These are phyloP conservation scores for Moxostoma hubbsi DNA, from an alignment of 2,797 vertebrate species.

Conservation along the genomic window DNA sequence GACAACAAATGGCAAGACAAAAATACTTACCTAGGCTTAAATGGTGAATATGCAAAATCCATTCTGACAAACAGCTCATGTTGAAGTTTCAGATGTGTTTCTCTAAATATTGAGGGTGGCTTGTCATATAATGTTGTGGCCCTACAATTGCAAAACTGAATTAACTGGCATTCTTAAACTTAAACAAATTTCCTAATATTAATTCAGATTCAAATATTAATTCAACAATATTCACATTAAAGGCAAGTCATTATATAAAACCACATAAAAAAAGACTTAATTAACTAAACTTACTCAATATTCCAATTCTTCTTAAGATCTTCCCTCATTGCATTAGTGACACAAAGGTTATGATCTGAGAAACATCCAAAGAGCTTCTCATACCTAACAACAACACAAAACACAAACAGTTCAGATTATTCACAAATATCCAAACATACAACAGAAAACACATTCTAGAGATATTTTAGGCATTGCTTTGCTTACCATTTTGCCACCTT, in stretches of 20 bases:
- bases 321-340: constrained; percentile 89
- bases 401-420: neutral
- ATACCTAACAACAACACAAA: constrained; percentile 79
- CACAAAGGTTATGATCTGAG: constrained; percentile 87
- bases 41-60: constrained; percentile 72
- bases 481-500: constrained; percentile 86
- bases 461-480: neutral
- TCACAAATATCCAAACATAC: neutral
- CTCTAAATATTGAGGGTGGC: constrained; percentile 88
- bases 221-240: too few relatives aligned
- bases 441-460: neutral
- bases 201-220: too few relatives aligned
- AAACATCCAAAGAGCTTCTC: constrained; percentile 86
- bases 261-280: too few relatives aligned
- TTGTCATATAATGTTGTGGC: constrained; percentile 90
- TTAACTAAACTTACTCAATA: constrained; percentile 78
- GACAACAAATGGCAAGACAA: neutral
- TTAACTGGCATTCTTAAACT: neutral
- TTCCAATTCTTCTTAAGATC: constrained; percentile 87
- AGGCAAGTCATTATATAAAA: too few relatives aligned
- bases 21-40: constrained; percentile 73
- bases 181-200: too few relatives aligned
- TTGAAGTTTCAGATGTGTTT: constrained; percentile 79
- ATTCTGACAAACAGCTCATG: constrained; percentile 86
- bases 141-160: constrained; percentile 68